Base-by-base conservation (phyloP, 92 coral and sea anemone genomes). In the Bergia puertoricense region DNA sequence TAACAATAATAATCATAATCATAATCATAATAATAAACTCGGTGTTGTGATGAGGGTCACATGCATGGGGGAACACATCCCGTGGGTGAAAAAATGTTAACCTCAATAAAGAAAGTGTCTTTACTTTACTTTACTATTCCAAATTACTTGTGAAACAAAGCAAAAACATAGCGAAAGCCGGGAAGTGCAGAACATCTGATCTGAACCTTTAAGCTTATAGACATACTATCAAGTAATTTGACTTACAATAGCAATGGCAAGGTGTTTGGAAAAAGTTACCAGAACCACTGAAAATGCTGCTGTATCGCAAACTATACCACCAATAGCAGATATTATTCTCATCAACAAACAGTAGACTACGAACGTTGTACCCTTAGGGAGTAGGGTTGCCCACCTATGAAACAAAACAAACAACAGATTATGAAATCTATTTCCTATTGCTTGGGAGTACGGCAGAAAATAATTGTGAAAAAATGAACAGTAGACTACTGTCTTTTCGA, bases 201-300 rank as follows among this genome's bases (percentile, higher is more conserved):
- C 30, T 30, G 30, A 30, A 30, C 30, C 30, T 30, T 30, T 30
- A 30, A 30, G 30, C 30, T 43, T 2, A 43, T 43, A 43, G 46
- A 43, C 2, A 43, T 46, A 46, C 7, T 46, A 46, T 46, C 7
- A 30, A 30, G 30, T 46, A 6, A 18, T 72, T 30, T 40, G 2
- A 72, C 76, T 72, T 72, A 72, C 76, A 72, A 37, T 72, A 1
- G 76, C 76, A 72, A 43, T 72, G 76, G 11, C 76, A 22, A 72
- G 42, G 15, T 30, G 15, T 72, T 20, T 37, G 42, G 76, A 4
- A 5, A 72, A 37, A 3, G 37, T 40, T 18, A 8, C 3, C 1
- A 40, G 9, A 37, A 72, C 76, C 76, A 72, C 40, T 1, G 41
- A 6, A 40, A 8, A 72, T 15, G 76, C 76, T 15, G 76, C 76